These are phyloP conservation scores for Anarrhichthys ocellatus DNA, from an alignment of 2,113 vertebrate genomes.

Conservation along the genomic window DNA sequence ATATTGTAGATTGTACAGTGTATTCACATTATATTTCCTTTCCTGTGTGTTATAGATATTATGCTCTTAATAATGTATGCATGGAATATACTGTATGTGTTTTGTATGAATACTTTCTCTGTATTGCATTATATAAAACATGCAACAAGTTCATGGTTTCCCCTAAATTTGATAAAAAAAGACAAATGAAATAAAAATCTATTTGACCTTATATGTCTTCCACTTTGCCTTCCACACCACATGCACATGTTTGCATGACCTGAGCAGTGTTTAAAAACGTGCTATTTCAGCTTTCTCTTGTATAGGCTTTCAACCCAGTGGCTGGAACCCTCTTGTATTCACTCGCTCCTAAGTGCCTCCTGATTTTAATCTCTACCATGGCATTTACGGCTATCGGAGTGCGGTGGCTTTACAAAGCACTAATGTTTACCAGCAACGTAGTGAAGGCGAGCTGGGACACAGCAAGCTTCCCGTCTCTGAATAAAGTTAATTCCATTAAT, in stretches of 20 bases:
- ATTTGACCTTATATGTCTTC: not conserved
- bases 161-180: not conserved
- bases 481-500: not conserved
- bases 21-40: not conserved
- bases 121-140: too few relatives aligned
- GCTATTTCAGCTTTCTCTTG: constrained; percentile 2
- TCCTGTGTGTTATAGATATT: too few relatives aligned
- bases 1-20: not conserved
- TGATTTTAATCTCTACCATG: constrained; percentile 42
- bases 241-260: not conserved
- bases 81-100: not conserved
- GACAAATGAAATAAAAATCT: not conserved
- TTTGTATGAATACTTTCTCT: not conserved
- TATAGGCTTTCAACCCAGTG: not conserved
- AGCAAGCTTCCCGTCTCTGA: not conserved
- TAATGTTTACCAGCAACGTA: not conserved
- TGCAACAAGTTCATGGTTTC: not conserved
- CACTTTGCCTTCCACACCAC: not conserved
- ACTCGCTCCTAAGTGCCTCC: not conserved
- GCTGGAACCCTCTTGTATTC: not conserved
- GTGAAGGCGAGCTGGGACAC: not conserved
- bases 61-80: not conserved
- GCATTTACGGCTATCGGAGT: constrained; percentile 24
- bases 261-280: constrained; percentile 17
- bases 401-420: constrained; percentile 3